Conservation (phyloP, 2,888 invertebrate species). For the Paralinhomoeus sp. region DNA sequence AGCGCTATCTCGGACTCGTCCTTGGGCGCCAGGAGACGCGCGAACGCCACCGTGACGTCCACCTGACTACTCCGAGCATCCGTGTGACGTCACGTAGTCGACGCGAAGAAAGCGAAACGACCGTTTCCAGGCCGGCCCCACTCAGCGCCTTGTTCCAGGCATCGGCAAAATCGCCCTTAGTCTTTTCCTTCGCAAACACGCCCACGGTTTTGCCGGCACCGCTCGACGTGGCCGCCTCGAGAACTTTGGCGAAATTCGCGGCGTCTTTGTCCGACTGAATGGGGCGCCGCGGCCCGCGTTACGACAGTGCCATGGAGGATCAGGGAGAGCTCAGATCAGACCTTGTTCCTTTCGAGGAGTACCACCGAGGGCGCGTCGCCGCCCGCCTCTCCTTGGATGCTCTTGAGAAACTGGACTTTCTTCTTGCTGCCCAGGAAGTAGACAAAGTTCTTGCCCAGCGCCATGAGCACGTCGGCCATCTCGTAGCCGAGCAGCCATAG, state of each 20-base stretch:
- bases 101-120: too few relatives aligned
- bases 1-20: conserved; percentile 72
- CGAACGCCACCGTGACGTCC: conserved; percentile 62
- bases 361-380: conserved; percentile 40
- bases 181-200: conserved; percentile 73
- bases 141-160: too few relatives aligned
- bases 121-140: too few relatives aligned
- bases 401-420: conserved; percentile 82
- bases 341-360: too few relatives aligned
- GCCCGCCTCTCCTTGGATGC: conserved; percentile 61
- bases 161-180: conserved; percentile 73
- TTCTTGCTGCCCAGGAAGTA: conserved; percentile 84
- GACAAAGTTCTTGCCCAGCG: conserved; percentile 59
- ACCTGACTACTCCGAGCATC: too few relatives aligned
- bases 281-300: too few relatives aligned
- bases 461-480: conserved; percentile 76
- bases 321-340: too few relatives aligned
- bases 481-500: conserved; percentile 94
- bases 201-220: conserved; percentile 55
- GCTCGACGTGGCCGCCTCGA: conserved; percentile 58
- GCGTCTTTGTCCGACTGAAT: conserved; percentile 67
- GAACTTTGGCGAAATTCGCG: conserved; percentile 44
- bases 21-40: conserved; percentile 70
- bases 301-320: too few relatives aligned
- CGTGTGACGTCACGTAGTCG: too few relatives aligned